Evolutionary conservation across 2,888 invertebrate species (phyloP).

Genomic region (Tachystola acroxantha): DNA sequence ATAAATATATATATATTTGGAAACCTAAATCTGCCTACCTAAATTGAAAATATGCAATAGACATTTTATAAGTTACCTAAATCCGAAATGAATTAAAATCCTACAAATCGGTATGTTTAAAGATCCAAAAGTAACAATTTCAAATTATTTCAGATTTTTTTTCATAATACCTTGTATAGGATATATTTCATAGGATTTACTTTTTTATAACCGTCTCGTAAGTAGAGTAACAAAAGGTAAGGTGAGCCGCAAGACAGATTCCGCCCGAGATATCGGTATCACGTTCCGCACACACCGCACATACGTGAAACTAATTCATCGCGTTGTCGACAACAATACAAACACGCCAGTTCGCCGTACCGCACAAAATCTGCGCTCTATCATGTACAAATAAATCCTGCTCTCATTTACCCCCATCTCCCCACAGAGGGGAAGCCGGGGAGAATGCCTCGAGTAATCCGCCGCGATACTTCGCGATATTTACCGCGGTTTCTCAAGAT

Average conservation of each 20-base stretch:
- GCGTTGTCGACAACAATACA: conserved; percentile 16
- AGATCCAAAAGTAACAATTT: no score
- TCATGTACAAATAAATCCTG: conserved; percentile 43
- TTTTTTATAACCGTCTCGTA: background rate
- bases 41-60: no score
- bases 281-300: background rate
- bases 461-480: conserved; percentile 17
- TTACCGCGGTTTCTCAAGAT: conserved; percentile 16
- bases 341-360: conserved; percentile 20
- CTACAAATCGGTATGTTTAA: no score
- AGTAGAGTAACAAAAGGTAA: no score
- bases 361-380: conserved; percentile 48
- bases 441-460: conserved; percentile 11
- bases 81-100: no score
- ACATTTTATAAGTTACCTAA: no score
- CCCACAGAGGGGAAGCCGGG: conserved; percentile 11
- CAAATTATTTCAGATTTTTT: no score
- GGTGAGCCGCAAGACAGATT: no score
- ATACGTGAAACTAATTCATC: conserved; percentile 14
- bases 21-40: no score
- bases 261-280: background rate
- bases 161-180: no score
- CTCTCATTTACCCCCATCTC: conserved; percentile 19
- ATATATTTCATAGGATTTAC: no score
- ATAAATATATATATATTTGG: no score